Conservation (phyloP, 2,113 vertebrate species). For the Heliornis fulica region DNA sequence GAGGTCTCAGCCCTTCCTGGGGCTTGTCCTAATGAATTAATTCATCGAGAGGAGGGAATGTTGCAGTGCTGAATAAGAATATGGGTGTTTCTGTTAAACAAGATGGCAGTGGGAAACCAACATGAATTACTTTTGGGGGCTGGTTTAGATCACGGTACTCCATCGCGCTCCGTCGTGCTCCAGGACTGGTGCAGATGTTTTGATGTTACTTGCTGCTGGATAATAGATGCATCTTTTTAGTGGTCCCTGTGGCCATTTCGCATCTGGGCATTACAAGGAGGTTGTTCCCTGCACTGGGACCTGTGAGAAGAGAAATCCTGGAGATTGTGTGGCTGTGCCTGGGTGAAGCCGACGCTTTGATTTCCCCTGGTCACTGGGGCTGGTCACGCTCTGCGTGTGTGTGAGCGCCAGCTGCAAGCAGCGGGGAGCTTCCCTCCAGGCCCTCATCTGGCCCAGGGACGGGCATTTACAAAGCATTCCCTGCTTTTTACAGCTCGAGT, state of each 20-base stretch:
- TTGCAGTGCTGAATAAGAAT: neutral
- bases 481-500: conserved; percentile 32
- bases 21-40: neutral
- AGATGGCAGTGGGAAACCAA: neutral
- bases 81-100: neutral
- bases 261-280: accelerated
- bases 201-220: neutral
- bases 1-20: neutral
- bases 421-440: neutral
- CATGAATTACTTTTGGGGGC: neutral
- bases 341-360: neutral
- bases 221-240: no score
- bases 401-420: conserved; percentile 17
- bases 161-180: accelerated
- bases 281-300: accelerated
- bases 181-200: neutral
- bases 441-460: neutral
- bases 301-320: neutral
- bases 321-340: neutral
- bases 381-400: neutral
- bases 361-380: neutral
- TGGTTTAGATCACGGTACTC: neutral
- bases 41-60: neutral
- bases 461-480: conserved; percentile 47
- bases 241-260: neutral